A percentile compares a stretch with the other conserved stretches of the same genome.
These are phyloP conservation scores for Cassiopea andromeda DNA, from an alignment of 30 jellyfish, hydroid and myxozoan species.

Conservation along the genomic window DNA sequence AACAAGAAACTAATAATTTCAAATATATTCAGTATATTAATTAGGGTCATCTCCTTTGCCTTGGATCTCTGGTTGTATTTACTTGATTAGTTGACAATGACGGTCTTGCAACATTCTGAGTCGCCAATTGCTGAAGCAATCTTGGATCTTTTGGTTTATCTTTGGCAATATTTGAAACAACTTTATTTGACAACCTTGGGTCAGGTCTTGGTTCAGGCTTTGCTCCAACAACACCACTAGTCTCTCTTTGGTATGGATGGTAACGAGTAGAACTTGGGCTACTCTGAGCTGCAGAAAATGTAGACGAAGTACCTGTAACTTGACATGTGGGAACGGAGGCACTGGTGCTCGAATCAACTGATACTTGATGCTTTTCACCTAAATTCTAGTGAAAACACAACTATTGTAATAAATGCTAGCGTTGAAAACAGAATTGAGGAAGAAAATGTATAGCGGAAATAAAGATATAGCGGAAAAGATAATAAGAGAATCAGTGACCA, in stretches of 20 bases:
- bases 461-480: too few relatives aligned
- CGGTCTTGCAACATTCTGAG: conserved; percentile 32
- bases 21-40: neutral
- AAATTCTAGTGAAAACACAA: conserved; percentile 2
- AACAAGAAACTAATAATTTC: too few relatives aligned
- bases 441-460: too few relatives aligned
- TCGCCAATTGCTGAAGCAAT: conserved; percentile 28
- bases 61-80: conserved; percentile 73
- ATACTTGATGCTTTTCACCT: conserved; percentile 41
- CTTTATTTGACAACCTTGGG: conserved; percentile 47
- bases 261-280: conserved; percentile 40
- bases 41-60: conserved; percentile 61
- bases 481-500: too few relatives aligned
- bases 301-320: conserved; percentile 14
- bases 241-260: conserved; percentile 79
- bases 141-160: conserved; percentile 88
- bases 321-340: neutral
- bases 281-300: neutral
- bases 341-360: neutral
- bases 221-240: conserved; percentile 1
- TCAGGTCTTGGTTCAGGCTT: conserved; percentile 27
- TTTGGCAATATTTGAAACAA: conserved; percentile 20
- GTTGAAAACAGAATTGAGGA: too few relatives aligned
- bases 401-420: too few relatives aligned
- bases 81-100: conserved; percentile 53